Evolutionary conservation across 2,797 vertebrate species (phyloP).

Genomic region (Graptemys geographica): DNA sequence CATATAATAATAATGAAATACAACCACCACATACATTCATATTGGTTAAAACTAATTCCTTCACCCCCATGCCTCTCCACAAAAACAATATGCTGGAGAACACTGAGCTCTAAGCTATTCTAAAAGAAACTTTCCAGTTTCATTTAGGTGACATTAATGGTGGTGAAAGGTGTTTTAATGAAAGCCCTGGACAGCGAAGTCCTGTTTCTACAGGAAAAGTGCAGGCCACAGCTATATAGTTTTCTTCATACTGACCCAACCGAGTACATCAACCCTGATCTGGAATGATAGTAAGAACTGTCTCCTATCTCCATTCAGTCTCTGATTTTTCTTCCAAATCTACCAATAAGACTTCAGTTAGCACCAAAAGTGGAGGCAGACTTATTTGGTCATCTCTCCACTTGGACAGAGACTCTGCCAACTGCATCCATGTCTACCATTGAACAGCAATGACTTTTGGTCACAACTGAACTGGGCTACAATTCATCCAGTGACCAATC

Average conservation of each 20-base stretch:
- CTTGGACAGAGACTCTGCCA: neutral
- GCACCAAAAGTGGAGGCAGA: neutral
- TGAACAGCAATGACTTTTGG: neutral
- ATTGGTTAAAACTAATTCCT: neutral
- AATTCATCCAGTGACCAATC: fast-evolving
- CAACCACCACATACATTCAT: neutral
- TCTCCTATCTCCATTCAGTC: fast-evolving
- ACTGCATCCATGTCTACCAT: neutral
- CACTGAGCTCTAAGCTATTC: neutral
- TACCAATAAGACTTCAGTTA: neutral
- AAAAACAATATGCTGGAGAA: neutral
- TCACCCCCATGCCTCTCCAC: neutral
- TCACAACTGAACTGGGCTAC: fast-evolving
- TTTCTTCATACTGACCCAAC: neutral
- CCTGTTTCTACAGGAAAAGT: neutral
- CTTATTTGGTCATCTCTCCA: neutral
- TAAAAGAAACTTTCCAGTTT: neutral
- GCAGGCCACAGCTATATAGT: neutral
- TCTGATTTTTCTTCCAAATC: neutral
- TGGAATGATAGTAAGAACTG: neutral
- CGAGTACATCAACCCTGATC: neutral
- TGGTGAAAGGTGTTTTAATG: neutral
- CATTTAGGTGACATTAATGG: neutral
- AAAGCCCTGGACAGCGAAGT: neutral
- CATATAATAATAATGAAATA: neutral